These are phyloP conservation scores for Montipora sp. DNA, from an alignment of 64 coral and sea anemone species.

Conservation along the genomic window DNA sequence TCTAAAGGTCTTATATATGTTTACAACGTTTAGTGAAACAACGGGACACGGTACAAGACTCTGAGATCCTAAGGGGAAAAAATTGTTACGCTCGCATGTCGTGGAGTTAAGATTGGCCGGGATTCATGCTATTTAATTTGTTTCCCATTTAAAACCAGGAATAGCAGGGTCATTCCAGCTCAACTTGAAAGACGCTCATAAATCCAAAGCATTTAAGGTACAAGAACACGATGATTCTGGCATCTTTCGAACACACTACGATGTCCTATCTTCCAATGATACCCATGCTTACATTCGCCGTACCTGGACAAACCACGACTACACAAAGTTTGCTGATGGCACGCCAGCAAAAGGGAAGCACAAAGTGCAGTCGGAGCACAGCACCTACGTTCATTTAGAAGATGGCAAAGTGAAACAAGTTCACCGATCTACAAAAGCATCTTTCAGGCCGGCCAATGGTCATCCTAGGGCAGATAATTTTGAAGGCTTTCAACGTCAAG, in stretches of 20 bases:
- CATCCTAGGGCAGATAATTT: slow-evolving; percentile 72
- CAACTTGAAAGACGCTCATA: slow-evolving; percentile 34
- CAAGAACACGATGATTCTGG: slow-evolving; percentile 92
- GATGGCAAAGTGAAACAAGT: slow-evolving; percentile 39
- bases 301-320: slow-evolving; percentile 83
- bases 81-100: no score
- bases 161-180: slow-evolving; percentile 84
- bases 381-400: slow-evolving; percentile 19
- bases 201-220: not conserved
- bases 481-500: slow-evolving; percentile 27
- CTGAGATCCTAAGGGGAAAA: not conserved
- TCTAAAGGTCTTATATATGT: no score
- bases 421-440: slow-evolving; percentile 26
- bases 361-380: slow-evolving; percentile 53
- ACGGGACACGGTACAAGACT: not conserved
- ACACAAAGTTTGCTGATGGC: slow-evolving; percentile 72
- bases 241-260: slow-evolving; percentile 73
- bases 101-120: no score
- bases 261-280: slow-evolving; percentile 34
- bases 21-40: no score
- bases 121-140: not conserved
- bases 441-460: slow-evolving; percentile 36
- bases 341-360: slow-evolving; percentile 63
- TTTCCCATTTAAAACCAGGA: slow-evolving; percentile 34
- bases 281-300: slow-evolving; percentile 63